Base-by-base conservation (phyloP, 2,888 invertebrate genomes). In the Campaea margaritaria region DNA sequence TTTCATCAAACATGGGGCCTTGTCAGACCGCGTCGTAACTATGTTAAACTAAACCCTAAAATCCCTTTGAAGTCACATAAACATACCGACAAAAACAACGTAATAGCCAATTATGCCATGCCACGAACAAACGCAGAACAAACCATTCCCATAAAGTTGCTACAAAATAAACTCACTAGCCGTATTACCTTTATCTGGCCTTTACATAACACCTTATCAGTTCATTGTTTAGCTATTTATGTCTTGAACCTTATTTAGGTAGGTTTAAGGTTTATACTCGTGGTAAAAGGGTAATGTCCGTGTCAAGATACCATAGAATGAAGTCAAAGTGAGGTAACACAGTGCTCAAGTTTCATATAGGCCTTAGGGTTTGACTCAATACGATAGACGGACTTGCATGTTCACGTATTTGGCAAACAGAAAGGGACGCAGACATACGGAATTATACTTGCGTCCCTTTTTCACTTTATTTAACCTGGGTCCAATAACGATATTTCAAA, bases 171-270 rank as follows among this genome's bases (percentile, higher is more conserved):
- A 45, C 59, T 27, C 49, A 42, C 54, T 55, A 21, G 50, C 46
- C 12, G 42, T 44, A 58, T 58, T 53, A 48, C 52, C 50, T 54
- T 51, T 61, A 62, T 65, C 68, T 60, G 31, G 44, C 51, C 56
- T 46, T 52, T 65, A 64, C 57, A 55, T 58, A 65, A 57, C 58
- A 58, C 63, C 62, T 69, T 69, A 69, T 69, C 69, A 65, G 67
- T 58, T 59, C 47, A 43, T 36, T 63, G 42, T 21, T 45, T 46
- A 38, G 38, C n/a, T 28, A 42, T n/a, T 13, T 13, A 21, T 39
- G 49, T 31, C 43, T 58, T 57, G 13, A 55, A 57, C 62, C 50
- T 27, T 65, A 58, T 55, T 47, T 5, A 5, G 0, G 27, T 54
- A 27, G 2, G 31, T 2, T 0, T 67, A 64, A 51, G 51, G 58